Base-by-base conservation (phyloP, 1,140 invertebrate species). In the Lucilia sericata region DNA sequence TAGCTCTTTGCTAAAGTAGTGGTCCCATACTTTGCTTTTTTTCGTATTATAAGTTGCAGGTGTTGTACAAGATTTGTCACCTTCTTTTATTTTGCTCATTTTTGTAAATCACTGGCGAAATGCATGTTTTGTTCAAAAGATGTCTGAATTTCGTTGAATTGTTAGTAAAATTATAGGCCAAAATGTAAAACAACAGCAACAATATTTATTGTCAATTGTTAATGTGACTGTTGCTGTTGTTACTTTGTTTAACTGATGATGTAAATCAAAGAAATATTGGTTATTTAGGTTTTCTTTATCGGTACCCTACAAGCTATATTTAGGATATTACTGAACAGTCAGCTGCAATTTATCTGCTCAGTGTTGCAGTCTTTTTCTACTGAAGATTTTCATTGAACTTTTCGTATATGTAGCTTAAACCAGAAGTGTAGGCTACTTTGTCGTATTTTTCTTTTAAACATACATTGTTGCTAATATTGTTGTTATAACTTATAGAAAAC, bases 1-100 rank as follows among this genome's bases (percentile, higher is more conserved):
- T 55, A 13, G 19, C n/a, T 70, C 65, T 70, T 3, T 70, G 65
- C n/a, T 25, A 30, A 30, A 21, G n/a, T 70, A 8, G 42, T 7
- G 42, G 42, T 10, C 2, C 51, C 51, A 55, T 55, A 55, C 19
- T 70, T 19, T 9, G n/a, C 65, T 60, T 17, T 60, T 60, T n/a
- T 30, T 30, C 1, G 25, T 30, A 30, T 30, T 30, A 2, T n/a
- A n/a, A 70, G 47, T 25, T 80, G 76, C 76, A 80, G 76, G 76
- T 80, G 76, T 80, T 80, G 76, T 80, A 80, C 76, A 80, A 80
- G 76, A 80, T 80, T 80, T 80, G 76, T 80, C 76, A 80, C 76
- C 76, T 80, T 80, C 76, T 51, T 80, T 80, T 70, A 42, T n/a
- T 21, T 19, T 2, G 17, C 21, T 70, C 21, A 30, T 70, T 70